Conservation (phyloP, 2,113 vertebrate genomes). For the Myrmecobius fasciatus region DNA sequence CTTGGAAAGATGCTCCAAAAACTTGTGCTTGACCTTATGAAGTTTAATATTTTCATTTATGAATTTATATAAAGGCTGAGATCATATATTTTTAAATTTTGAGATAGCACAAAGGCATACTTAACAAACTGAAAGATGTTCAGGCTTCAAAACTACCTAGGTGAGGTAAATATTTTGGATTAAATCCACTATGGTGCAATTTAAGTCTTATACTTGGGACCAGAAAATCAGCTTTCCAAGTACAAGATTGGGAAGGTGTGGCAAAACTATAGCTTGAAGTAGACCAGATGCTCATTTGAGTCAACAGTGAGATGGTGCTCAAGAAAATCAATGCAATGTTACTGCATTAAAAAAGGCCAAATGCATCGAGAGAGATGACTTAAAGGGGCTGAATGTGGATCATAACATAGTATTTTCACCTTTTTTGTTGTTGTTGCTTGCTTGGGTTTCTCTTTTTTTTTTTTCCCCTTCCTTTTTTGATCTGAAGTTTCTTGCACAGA, state of each 20-base stretch:
- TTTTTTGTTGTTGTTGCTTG: no score
- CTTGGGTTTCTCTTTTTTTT: no score
- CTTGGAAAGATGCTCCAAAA: background rate
- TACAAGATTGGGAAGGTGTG: background rate
- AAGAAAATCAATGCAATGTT: background rate
- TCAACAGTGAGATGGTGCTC: background rate
- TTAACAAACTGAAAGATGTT: background rate
- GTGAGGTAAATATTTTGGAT: background rate
- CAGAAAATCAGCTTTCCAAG: background rate
- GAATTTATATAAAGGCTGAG: background rate
- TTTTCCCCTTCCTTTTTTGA: no score
- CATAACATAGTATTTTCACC: no score
- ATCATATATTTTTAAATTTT: background rate
- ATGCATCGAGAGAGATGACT: no score
- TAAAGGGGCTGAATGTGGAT: no score
- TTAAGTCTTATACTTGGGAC: background rate
- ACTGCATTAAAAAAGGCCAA: background rate
- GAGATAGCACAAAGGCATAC: background rate
- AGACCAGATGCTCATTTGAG: background rate
- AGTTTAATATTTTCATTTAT: background rate
- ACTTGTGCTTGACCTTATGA: background rate
- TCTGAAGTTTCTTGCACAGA: no score
- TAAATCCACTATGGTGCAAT: background rate
- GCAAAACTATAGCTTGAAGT: background rate
- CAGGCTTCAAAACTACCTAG: background rate